phyloP scores from a whole-genome alignment of 2,888 invertebrate genomes.

The Ecdyonurus torrentis region DNA sequence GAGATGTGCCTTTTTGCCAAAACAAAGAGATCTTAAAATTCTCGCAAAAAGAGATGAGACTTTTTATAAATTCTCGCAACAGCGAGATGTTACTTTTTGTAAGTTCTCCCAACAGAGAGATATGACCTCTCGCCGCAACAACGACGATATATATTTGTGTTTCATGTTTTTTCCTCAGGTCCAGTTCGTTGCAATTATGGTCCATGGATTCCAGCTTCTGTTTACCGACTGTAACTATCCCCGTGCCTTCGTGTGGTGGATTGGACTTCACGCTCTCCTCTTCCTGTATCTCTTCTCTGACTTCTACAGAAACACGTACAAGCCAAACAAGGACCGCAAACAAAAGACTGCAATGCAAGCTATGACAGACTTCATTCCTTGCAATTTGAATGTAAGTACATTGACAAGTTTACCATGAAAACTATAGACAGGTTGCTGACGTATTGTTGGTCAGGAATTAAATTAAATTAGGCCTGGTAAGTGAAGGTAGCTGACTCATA shows the following conservation, averaged over 20 bases:
- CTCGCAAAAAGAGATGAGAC: too few relatives aligned
- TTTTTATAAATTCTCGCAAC: not conserved
- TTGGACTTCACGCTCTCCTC: constrained; percentile 87
- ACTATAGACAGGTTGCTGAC: too few relatives aligned
- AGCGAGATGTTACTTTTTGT: not conserved
- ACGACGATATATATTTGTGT: constrained; percentile 3
- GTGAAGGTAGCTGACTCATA: too few relatives aligned
- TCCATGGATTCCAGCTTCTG: constrained; percentile 81
- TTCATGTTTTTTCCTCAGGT: constrained; percentile 34
- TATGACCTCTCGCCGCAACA: too few relatives aligned
- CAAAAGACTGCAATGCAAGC: not conserved
- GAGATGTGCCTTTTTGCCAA: too few relatives aligned
- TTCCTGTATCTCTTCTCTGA: constrained; percentile 91
- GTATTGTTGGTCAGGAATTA: not conserved
- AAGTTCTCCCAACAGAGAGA: not conserved
- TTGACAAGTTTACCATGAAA: too few relatives aligned
- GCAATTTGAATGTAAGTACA: not conserved
- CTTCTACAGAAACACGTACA: constrained; percentile 76
- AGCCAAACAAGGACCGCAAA: constrained; percentile 34
- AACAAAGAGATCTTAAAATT: not conserved
- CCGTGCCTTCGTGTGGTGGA: constrained; percentile 85
- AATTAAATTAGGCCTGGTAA: too few relatives aligned
- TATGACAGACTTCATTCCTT: not conserved
- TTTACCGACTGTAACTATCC: constrained; percentile 89
- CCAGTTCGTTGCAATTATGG: constrained; percentile 79